Percentiles rank a stretch among this genome's conserved stretches.
Conservation (phyloP, 1,140 invertebrate species). For the Uloborus diversus region DNA sequence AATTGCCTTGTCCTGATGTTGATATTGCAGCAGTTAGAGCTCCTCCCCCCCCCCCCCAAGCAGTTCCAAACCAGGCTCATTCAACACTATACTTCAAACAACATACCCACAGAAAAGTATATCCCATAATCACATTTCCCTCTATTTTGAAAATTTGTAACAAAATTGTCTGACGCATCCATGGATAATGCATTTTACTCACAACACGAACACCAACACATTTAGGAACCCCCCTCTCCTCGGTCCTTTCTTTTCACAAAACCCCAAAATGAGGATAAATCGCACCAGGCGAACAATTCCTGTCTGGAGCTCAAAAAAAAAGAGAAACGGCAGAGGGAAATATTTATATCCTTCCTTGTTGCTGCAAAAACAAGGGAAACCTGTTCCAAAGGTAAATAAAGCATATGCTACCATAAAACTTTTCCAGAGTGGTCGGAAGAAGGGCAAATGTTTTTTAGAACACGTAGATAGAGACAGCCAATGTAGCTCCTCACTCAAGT, state of each 20-base stretch:
- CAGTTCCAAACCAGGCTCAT: too few species aligned
- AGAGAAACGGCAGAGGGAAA: background rate
- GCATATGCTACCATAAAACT: slow-evolving; percentile 1
- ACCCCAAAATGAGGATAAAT: background rate
- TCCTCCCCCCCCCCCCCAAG: too few species aligned
- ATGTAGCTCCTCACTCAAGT: slow-evolving; percentile 4
- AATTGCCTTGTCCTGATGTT: too few species aligned
- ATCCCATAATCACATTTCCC: too few species aligned
- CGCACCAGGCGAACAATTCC: background rate
- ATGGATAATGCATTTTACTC: too few species aligned
- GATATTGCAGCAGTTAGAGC: too few species aligned
- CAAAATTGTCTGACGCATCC: too few species aligned
- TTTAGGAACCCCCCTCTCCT: background rate
- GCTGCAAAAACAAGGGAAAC: background rate
- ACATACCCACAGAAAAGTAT: too few species aligned
- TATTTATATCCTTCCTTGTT: background rate
- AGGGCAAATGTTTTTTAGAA: background rate
- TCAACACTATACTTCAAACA: too few species aligned
- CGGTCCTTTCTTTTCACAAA: background rate
- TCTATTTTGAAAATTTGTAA: too few species aligned
- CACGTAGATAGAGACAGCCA: background rate
- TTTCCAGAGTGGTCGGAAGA: background rate
- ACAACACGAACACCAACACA: too few species aligned
- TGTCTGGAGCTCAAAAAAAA: background rate
- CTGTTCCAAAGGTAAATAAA: slow-evolving; percentile 6